These are phyloP conservation scores for Montipora foliosa DNA, from an alignment of 64 coral and sea anemone genomes.

Conservation along the genomic window DNA sequence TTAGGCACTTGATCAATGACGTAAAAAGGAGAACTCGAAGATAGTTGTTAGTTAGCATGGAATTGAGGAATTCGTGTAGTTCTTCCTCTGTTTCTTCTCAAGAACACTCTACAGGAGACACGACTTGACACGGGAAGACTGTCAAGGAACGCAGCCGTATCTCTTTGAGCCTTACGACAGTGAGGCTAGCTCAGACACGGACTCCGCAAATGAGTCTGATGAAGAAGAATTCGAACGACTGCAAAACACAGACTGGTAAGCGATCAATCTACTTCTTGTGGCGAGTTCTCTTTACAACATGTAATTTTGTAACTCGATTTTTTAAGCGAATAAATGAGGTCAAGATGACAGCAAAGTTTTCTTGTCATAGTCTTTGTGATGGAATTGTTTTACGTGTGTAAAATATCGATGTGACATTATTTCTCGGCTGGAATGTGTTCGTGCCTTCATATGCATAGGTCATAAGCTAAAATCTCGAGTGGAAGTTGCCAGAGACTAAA, in stretches of 20 bases:
- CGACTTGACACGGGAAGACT: neutral
- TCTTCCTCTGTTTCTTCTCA: neutral
- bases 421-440: no score
- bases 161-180: neutral
- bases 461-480: no score
- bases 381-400: no score
- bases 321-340: no score
- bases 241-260: slow-evolving; percentile 23
- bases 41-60: neutral
- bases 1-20: neutral
- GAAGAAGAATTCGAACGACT: neutral
- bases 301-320: no score
- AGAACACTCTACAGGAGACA: neutral
- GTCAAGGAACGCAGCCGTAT: neutral
- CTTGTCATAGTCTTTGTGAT: no score
- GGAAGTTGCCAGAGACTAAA: no score
- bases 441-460: no score
- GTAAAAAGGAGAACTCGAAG: neutral
- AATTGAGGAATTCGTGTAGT: neutral
- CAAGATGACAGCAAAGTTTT: no score
- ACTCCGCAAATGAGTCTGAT: neutral
- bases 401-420: no score
- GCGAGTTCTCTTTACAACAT: no score
- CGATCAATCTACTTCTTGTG: neutral
- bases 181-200: neutral